These are phyloP conservation scores for Mastigias papua DNA, from an alignment of 30 jellyfish, hydroid and myxozoan genomes.

Conservation along the genomic window DNA sequence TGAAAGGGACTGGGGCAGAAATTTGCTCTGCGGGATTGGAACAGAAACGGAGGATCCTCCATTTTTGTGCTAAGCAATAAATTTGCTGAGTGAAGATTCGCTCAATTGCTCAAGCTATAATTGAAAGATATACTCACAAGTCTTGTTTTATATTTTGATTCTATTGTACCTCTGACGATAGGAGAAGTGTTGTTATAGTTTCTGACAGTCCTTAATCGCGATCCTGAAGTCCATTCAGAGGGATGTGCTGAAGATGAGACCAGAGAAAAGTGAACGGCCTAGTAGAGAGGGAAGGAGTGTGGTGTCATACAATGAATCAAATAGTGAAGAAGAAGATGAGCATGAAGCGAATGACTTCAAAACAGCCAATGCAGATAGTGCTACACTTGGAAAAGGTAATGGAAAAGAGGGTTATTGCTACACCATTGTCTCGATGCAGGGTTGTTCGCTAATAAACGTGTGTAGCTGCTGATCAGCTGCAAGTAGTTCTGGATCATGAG, in stretches of 20 bases:
- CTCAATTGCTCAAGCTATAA: too few relatives aligned
- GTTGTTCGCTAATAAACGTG: not conserved
- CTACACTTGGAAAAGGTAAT: not conserved
- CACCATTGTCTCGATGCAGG: not conserved
- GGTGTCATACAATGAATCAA: conserved; percentile 16
- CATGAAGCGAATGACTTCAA: not conserved
- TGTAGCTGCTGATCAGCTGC: too few relatives aligned
- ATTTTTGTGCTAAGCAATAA: not conserved
- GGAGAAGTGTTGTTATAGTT: not conserved
- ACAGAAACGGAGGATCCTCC: conserved; percentile 17
- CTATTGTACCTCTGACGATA: not conserved
- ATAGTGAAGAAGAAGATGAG: conserved; percentile 22
- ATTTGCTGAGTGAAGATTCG: not conserved
- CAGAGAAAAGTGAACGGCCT: conserved; percentile 42
- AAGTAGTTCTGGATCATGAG: too few relatives aligned
- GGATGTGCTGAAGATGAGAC: conserved; percentile 64
- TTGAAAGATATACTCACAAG: too few relatives aligned
- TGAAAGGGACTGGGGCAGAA: conserved; percentile 68
- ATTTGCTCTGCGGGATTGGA: conserved; percentile 11
- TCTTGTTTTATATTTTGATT: not conserved
- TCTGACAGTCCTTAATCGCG: not conserved
- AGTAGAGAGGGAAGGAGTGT: conserved; percentile 30
- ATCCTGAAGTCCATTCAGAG: conserved; percentile 67
- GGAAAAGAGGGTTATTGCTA: not conserved
- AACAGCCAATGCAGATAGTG: not conserved